Evolutionary conservation across 2,113 vertebrate species (phyloP).

Genomic region (Oreochromis spilurus): DNA sequence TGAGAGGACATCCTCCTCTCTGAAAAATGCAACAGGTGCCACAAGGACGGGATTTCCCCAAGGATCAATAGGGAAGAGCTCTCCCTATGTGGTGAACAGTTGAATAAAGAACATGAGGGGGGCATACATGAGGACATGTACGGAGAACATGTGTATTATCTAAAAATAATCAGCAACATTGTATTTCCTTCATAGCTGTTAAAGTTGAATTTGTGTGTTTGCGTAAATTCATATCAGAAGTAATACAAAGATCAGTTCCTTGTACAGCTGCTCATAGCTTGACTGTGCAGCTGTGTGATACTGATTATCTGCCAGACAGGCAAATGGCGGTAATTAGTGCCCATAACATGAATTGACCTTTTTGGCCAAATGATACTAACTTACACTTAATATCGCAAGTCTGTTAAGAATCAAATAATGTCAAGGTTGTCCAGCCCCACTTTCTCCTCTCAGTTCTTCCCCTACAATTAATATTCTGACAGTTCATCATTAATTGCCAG

Average conservation of each 20-base stretch:
- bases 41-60: not conserved
- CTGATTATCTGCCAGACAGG: not conserved
- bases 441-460: not conserved
- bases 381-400: not conserved
- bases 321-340: not conserved
- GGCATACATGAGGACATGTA: not conserved
- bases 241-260: not conserved
- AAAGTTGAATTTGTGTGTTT: not conserved
- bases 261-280: not conserved
- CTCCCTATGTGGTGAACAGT: not conserved
- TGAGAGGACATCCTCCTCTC: constrained; percentile 32
- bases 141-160: not conserved
- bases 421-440: not conserved
- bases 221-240: not conserved
- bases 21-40: constrained; percentile 40
- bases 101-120: not conserved
- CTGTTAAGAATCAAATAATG: not conserved
- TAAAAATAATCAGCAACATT: not conserved
- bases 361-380: not conserved
- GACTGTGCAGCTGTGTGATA: not conserved
- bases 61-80: constrained; percentile 8
- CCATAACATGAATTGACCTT: rapidly evolving
- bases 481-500: not conserved
- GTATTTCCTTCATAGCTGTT: not conserved
- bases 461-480: not conserved